These are phyloP conservation scores for Thecophora atra DNA, from an alignment of 2,888 invertebrate genomes.

Conservation along the genomic window DNA sequence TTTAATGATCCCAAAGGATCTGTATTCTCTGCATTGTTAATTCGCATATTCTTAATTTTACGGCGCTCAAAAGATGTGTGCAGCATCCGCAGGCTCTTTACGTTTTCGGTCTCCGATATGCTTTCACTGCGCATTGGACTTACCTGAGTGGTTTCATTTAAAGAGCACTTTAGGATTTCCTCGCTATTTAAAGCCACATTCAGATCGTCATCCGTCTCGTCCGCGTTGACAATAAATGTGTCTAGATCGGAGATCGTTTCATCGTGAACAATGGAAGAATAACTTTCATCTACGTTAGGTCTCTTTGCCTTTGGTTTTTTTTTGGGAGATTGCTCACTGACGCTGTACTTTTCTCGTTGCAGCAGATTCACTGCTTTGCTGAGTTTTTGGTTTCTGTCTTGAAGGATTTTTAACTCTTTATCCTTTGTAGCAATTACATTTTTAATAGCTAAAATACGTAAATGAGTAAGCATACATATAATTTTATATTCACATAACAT, in stretches of 20 bases:
- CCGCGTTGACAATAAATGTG: neutral
- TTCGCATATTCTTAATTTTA: neutral
- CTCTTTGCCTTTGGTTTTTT: slow-evolving; percentile 37
- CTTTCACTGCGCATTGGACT: slow-evolving; percentile 48
- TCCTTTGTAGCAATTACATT: slow-evolving; percentile 42
- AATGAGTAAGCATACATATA: slow-evolving; percentile 42
- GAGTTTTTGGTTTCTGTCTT: slow-evolving; percentile 49
- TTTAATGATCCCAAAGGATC: slow-evolving; percentile 17
- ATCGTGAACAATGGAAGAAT: neutral
- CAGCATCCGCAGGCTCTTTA: slow-evolving; percentile 44
- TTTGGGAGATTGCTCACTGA: slow-evolving; percentile 2
- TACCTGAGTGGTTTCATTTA: slow-evolving; percentile 16
- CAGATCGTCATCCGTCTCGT: slow-evolving; percentile 44
- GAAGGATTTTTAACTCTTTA: slow-evolving; percentile 44
- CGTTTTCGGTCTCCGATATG: slow-evolving; percentile 53
- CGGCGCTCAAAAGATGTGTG: slow-evolving; percentile 36
- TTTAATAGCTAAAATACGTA: slow-evolving; percentile 43
- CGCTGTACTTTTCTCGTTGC: slow-evolving; percentile 27
- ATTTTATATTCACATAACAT: slow-evolving; percentile 43
- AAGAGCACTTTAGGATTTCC: slow-evolving; percentile 45
- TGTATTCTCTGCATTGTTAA: neutral
- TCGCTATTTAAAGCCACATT: slow-evolving; percentile 58
- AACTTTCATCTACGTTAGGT: neutral
- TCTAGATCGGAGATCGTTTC: neutral
- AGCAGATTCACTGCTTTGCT: slow-evolving; percentile 47